Evolutionary conservation across 1,140 invertebrate species (phyloP).

Genomic region (Euura lappo): DNA sequence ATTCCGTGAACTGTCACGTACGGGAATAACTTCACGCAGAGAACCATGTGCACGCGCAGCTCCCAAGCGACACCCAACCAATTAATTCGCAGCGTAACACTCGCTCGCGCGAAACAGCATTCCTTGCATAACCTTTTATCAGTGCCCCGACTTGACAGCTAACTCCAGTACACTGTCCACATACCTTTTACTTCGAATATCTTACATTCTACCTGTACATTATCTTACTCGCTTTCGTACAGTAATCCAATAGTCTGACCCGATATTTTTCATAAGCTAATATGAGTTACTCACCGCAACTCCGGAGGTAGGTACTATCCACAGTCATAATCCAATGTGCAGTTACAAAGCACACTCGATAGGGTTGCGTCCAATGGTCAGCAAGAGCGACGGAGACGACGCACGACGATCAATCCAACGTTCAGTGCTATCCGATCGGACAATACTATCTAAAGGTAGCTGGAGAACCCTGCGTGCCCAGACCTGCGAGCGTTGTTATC

Average conservation of each 20-base stretch:
- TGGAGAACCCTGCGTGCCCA: not conserved
- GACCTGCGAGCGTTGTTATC: not conserved
- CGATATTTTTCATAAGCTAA: not conserved
- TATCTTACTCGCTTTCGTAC: slow-evolving; percentile 33
- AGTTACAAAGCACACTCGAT: too few species aligned
- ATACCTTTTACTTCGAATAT: slow-evolving; percentile 45
- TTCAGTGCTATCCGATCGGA: not conserved
- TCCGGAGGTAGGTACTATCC: too few species aligned
- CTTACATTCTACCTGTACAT: slow-evolving; percentile 42
- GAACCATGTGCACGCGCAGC: slow-evolving; percentile 2
- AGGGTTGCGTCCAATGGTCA: too few species aligned
- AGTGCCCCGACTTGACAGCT: slow-evolving; percentile 24
- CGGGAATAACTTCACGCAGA: slow-evolving; percentile 2
- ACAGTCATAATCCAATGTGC: too few species aligned
- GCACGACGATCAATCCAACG: not conserved
- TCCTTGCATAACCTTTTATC: slow-evolving; percentile 48
- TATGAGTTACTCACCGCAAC: too few species aligned
- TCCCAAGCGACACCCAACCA: slow-evolving; percentile 9
- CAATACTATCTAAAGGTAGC: not conserved
- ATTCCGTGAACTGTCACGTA: slow-evolving; percentile 1
- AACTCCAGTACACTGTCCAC: slow-evolving; percentile 9
- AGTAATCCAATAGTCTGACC: not conserved
- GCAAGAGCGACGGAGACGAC: too few species aligned
- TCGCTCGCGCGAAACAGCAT: slow-evolving; percentile 44
- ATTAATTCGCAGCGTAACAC: slow-evolving; percentile 35